phyloP scores from a whole-genome alignment of 2,797 vertebrate genomes.

The Sebastes cheni region DNA sequence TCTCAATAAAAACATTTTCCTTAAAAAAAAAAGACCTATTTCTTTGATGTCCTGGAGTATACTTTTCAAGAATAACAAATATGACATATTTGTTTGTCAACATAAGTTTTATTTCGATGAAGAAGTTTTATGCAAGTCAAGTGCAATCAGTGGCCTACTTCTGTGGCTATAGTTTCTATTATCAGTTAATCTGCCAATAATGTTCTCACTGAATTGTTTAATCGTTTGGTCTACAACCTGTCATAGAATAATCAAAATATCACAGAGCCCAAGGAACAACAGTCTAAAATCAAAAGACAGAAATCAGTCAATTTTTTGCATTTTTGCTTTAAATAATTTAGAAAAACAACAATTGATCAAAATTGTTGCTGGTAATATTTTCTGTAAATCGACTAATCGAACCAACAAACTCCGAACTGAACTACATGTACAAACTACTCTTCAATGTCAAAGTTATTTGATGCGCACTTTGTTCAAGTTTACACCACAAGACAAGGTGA shows the following conservation, averaged over 20 bases:
- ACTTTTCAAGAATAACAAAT: neutral
- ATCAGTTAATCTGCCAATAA: neutral
- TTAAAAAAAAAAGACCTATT: neutral
- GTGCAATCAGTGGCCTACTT: conserved; percentile 37
- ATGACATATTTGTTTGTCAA: neutral
- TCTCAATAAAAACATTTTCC: neutral
- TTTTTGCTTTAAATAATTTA: neutral
- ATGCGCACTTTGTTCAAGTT: neutral
- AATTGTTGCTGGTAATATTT: neutral
- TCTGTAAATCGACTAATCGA: neutral
- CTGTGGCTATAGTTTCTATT: conserved; percentile 13
- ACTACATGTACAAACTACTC: neutral
- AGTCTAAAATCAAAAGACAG: neutral
- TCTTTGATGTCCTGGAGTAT: neutral
- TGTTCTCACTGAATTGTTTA: neutral
- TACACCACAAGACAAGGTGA: neutral
- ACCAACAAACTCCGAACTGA: neutral
- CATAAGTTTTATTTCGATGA: neutral
- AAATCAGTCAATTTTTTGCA: neutral
- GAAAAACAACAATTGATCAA: neutral
- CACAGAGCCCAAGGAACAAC: neutral
- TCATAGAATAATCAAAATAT: neutral
- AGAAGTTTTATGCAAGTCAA: neutral
- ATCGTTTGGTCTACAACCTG: neutral
- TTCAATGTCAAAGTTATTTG: neutral